phyloP scores from a whole-genome alignment of 2,888 invertebrate genomes.

The Gibbula magus region DNA sequence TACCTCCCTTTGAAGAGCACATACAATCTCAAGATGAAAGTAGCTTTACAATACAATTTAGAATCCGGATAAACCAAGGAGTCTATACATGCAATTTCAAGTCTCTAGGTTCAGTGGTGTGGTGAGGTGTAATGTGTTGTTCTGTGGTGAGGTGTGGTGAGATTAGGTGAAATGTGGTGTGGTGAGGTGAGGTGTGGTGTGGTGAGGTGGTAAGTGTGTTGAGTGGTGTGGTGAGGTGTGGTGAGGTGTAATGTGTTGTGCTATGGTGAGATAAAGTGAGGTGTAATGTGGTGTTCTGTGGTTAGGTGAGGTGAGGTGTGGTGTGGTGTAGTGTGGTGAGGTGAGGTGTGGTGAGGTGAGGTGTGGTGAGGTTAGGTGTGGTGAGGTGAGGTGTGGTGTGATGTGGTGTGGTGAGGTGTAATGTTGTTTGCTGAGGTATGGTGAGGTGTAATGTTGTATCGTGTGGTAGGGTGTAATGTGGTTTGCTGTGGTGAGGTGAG shows the following conservation, averaged over 20 bases:
- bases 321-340: slow-evolving; percentile 20
- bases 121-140: no score
- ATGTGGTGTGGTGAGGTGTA: background rate
- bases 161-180: no score
- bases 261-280: slow-evolving; percentile 1
- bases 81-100: no score
- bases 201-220: background rate
- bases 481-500: background rate
- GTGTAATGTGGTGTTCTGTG: slow-evolving; percentile 20
- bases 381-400: slow-evolving; percentile 25
- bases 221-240: slow-evolving; percentile 22
- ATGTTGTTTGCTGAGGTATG: background rate
- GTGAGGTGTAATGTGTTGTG: slow-evolving; percentile 25
- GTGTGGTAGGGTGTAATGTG: background rate
- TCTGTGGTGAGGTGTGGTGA: no score
- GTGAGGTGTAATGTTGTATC: background rate
- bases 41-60: no score
- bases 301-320: slow-evolving; percentile 25
- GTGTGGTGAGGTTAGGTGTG: slow-evolving; percentile 24
- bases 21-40: no score
- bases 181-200: no score
- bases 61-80: no score
- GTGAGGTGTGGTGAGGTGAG: slow-evolving; percentile 19
- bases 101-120: no score
- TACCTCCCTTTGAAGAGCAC: no score